Conservation (phyloP, 2,797 vertebrate species). For the Alca torda region DNA sequence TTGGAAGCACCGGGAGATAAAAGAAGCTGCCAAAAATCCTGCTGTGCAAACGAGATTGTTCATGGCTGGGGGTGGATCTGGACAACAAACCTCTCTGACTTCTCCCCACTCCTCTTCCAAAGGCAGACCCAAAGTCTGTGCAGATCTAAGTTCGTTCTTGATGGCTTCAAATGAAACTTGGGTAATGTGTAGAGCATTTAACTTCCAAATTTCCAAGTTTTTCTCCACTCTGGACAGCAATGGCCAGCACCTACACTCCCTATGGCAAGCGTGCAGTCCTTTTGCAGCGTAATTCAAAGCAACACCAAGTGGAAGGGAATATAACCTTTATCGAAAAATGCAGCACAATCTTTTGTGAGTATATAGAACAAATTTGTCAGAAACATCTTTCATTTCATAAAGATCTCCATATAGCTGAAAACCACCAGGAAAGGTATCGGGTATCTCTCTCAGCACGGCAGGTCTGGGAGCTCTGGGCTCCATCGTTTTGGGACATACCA, state of each 20-base stretch:
- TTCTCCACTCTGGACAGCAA: not conserved
- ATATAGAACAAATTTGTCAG: rapidly evolving
- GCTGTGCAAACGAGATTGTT: not conserved
- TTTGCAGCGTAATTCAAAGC: not conserved
- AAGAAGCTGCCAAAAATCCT: not conserved
- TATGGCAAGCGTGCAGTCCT: rapidly evolving
- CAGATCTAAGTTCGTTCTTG: not conserved
- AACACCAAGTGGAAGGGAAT: not conserved
- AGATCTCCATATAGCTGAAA: not conserved
- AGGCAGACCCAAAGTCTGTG: not conserved
- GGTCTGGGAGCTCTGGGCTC: not conserved
- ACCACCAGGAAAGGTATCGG: not conserved
- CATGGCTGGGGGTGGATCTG: not conserved
- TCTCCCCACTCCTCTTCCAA: not conserved
- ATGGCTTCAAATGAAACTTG: not conserved
- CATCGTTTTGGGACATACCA: not conserved
- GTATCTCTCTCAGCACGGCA: not conserved
- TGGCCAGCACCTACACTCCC: not conserved
- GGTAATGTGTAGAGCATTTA: rapidly evolving
- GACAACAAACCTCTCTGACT: not conserved
- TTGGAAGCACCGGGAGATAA: not conserved
- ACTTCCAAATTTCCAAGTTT: not conserved
- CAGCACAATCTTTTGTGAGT: not conserved
- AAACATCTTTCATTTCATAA: not conserved
- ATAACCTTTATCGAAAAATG: not conserved